A percentile compares a stretch with the other conserved stretches of the same genome.
Conservation (phyloP, 1,140 invertebrate species). For the Zophobas morio region DNA sequence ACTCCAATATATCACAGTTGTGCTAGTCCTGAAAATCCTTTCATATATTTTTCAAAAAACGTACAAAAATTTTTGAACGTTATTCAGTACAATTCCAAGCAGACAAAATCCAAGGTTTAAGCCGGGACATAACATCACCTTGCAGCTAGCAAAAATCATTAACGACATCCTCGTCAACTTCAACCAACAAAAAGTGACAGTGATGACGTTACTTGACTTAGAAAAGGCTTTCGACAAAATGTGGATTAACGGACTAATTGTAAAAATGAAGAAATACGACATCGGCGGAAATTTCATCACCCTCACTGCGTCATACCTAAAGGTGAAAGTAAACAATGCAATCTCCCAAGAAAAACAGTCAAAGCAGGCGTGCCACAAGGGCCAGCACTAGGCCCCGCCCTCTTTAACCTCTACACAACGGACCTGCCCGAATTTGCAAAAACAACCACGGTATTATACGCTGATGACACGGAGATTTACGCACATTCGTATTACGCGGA, state of each 20-base stretch:
- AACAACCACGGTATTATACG: background rate
- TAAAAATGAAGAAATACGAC: constrained; percentile 28
- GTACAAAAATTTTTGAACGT: no score
- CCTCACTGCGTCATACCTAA: background rate
- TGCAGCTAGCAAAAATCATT: constrained; percentile 1
- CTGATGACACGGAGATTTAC: background rate
- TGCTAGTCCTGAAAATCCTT: background rate
- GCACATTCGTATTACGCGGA: background rate
- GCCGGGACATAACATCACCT: background rate
- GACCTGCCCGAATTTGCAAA: constrained; percentile 33
- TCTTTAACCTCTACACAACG: constrained; percentile 54
- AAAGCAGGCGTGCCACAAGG: constrained; percentile 59
- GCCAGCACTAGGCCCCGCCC: constrained; percentile 55
- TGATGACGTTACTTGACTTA: background rate
- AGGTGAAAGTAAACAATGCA: constrained; percentile 7
- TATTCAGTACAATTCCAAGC: no score
- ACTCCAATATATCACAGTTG: background rate
- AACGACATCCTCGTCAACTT: background rate
- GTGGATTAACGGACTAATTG: constrained; percentile 1
- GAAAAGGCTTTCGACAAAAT: no score
- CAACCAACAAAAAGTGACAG: constrained; percentile 2
- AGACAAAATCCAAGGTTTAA: background rate
- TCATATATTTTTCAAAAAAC: no score
- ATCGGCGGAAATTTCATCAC: background rate
- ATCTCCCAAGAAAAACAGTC: constrained; percentile 27